Conservation (phyloP, 2,797 vertebrate genomes). For the Sebastes oblongus region DNA sequence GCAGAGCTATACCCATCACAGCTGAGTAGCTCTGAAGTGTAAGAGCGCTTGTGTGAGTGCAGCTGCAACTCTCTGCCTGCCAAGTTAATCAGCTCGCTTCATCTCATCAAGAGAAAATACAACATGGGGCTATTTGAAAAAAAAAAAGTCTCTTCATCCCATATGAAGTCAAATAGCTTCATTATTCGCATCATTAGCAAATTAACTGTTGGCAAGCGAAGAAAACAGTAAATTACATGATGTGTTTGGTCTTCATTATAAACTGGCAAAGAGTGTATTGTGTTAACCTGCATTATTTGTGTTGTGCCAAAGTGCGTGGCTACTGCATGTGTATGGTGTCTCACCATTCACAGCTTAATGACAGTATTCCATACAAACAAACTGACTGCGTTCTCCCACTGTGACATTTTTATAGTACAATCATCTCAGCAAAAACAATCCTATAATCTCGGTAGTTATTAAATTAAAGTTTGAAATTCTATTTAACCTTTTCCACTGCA, state of each 20-base stretch:
- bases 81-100: not conserved
- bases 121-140: not conserved
- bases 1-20: not conserved
- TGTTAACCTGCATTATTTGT: not conserved
- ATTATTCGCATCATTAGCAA: not conserved
- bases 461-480: not conserved
- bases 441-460: not conserved
- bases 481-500: not conserved
- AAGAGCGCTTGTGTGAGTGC: not conserved
- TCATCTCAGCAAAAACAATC: not conserved
- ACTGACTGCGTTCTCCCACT: not conserved
- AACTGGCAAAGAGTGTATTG: not conserved
- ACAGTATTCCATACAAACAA: not conserved
- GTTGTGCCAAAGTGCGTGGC: not conserved
- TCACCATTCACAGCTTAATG: not conserved
- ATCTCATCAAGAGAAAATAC: not conserved
- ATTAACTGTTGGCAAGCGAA: not conserved
- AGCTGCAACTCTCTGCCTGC: constrained; percentile 1
- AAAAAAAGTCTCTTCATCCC: not conserved
- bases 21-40: not conserved
- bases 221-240: not conserved
- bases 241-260: not conserved
- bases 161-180: not conserved
- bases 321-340: not conserved
- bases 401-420: not conserved